Evolutionary conservation across 2,797 vertebrate genomes (phyloP), one percentile per base, ranked within the genome.

Genomic region (Pipistrellus pygmaeus): DNA sequence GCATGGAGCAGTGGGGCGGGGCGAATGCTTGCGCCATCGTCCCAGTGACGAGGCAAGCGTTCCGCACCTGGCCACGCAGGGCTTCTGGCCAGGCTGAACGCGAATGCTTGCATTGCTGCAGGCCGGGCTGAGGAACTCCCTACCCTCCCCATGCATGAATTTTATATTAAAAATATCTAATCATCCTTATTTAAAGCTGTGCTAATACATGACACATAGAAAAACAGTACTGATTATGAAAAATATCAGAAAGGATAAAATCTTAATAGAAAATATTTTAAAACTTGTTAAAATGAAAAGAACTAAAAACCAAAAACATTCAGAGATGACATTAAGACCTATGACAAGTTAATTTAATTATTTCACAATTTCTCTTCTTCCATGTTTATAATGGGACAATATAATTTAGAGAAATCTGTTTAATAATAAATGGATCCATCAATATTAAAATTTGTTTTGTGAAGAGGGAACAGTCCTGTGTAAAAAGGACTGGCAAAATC

Each of bases 361-460:
- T 57, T 84, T 82, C 30, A 90, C 9, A 66, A 82, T 76, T 44
- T 77, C 23, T 60, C 20, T 66, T 93, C 53, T 93, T 85, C 53
- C 46, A 55, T 20, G 32, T 72, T 2, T 75, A 88, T 30, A 83
- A 80, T n/a, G 15, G 35, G 18, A 95, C 44, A 92, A 92, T 9
- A 81, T 80, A 88, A 95, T 86, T 91, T 72, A 91, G 35, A 87
- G 51, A 95, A 84, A 17, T 46, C 6, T 89, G 68, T 51, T 86
- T 32, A 88, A 85, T 91, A 91, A 92, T 64, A 32, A 92, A 90
- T 90, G 20, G 27, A 46, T 91, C 80, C 32, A 75, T 85, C 81
- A 95, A 84, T n/a, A 90, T 72, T 93, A 90, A 88, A 95, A 89
- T 92, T 44, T 89, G 44, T 93, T 96, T 95, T 93, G 69, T 85